A percentile compares a stretch with the other conserved stretches of the same genome.
These are phyloP conservation scores for Anhinga rufa DNA, from an alignment of 2,113 vertebrate genomes.

Conservation along the genomic window DNA sequence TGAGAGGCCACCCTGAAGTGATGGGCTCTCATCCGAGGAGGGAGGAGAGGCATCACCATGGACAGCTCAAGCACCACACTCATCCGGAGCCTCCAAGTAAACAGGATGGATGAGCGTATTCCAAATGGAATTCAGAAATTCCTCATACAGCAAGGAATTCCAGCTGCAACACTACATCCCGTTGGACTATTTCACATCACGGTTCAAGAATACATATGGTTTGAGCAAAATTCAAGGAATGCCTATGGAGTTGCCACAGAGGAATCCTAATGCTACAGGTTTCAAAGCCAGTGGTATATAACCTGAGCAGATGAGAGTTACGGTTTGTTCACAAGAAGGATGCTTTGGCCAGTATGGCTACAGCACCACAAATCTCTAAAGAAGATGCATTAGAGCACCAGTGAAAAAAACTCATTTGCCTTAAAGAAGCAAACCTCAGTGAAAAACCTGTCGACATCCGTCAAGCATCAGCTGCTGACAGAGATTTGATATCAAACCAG, in stretches of 20 bases:
- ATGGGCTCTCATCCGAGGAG: background rate
- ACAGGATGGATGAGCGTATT: background rate
- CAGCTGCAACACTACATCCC: background rate
- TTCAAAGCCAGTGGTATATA: background rate
- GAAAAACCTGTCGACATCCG: background rate
- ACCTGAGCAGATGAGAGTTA: background rate
- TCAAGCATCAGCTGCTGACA: background rate
- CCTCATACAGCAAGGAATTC: background rate
- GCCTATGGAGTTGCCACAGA: background rate
- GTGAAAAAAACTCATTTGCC: background rate
- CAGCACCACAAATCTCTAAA: background rate
- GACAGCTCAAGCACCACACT: slow-evolving; percentile 28
- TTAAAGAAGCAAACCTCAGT: background rate
- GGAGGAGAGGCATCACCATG: slow-evolving; percentile 19
- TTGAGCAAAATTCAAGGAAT: background rate
- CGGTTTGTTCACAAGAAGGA: background rate
- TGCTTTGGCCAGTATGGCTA: background rate
- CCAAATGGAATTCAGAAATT: background rate
- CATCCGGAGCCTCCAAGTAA: background rate
- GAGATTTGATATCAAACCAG: background rate
- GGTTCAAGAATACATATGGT: background rate
- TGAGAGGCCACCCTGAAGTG: background rate
- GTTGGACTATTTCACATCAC: background rate
- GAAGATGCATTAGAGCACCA: background rate
- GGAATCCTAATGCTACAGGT: background rate